A percentile compares a stretch with the other conserved stretches of the same genome.
Conservation (phyloP, 2,797 vertebrate species). For the Coregonus suidteri region DNA sequence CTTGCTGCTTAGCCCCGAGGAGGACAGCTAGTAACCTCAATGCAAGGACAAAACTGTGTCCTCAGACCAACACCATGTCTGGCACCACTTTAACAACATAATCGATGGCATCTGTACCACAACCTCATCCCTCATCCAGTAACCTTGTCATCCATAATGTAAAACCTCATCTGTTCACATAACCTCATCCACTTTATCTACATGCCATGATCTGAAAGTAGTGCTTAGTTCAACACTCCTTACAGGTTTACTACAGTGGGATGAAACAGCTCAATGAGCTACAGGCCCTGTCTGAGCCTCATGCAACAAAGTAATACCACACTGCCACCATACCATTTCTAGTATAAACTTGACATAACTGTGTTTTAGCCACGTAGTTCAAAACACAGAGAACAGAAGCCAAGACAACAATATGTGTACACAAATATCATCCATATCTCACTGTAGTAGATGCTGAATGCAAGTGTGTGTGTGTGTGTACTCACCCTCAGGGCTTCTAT, state of each 20-base stretch:
- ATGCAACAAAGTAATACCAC: neutral
- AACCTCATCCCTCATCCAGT: neutral
- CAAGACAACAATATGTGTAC: neutral
- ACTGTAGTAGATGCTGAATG: neutral
- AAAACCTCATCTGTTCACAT: too few species aligned
- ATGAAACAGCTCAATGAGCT: neutral
- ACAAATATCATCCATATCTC: neutral
- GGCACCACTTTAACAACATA: neutral
- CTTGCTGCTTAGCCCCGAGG: slow-evolving; percentile 16
- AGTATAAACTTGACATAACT: neutral
- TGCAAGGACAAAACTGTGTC: neutral
- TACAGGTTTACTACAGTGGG: slow-evolving; percentile 10
- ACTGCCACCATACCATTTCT: neutral
- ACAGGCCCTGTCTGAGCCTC: neutral
- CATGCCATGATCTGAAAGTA: neutral
- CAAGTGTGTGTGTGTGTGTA: slow-evolving; percentile 19
- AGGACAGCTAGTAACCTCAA: slow-evolving; percentile 22
- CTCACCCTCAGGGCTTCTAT: slow-evolving; percentile 96
- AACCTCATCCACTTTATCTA: neutral
- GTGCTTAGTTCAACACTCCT: slow-evolving; percentile 11
- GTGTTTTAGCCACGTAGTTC: neutral
- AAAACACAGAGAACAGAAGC: neutral
- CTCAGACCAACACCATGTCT: neutral
- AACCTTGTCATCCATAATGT: neutral
- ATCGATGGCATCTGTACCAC: neutral